Conservation (phyloP, 2,888 invertebrate genomes). For the Pachliopta kotzebuea region DNA sequence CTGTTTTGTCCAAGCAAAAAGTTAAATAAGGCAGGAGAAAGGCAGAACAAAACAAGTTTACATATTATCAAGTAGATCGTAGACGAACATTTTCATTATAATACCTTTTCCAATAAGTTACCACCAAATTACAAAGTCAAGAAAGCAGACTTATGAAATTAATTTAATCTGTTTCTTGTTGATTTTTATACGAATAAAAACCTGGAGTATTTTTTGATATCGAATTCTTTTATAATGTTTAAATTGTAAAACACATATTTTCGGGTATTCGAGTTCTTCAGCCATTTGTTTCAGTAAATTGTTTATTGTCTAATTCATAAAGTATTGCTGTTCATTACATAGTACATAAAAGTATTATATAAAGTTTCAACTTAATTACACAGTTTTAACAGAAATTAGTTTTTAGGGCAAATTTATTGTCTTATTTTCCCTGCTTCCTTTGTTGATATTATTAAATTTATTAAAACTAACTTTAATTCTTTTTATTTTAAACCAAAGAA, state of each 20-base stretch:
- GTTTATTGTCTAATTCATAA: conserved; percentile 1
- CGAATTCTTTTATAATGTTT: conserved; percentile 2
- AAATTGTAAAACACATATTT: conserved; percentile 3
- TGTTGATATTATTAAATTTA: too few relatives aligned
- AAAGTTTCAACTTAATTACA: too few relatives aligned
- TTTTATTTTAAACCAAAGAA: too few relatives aligned
- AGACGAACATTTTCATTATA: background rate
- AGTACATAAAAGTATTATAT: too few relatives aligned
- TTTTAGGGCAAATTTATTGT: too few relatives aligned
- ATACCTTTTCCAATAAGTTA: background rate
- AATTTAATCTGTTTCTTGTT: conserved; percentile 15
- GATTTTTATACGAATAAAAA: conserved; percentile 4
- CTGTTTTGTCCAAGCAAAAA: too few relatives aligned
- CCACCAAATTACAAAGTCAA: background rate
- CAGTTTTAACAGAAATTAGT: too few relatives aligned
- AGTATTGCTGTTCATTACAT: conserved; percentile 8
- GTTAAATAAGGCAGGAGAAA: too few relatives aligned
- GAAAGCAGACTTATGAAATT: background rate
- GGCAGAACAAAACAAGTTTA: background rate
- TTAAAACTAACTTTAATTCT: too few relatives aligned
- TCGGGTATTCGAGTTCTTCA: conserved; percentile 2
- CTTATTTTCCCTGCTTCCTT: too few relatives aligned
- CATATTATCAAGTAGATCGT: background rate
- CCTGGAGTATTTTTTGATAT: conserved; percentile 2
- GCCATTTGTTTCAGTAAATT: background rate